These are phyloP conservation scores for Lutjanus erythropterus DNA, from an alignment of 2,113 vertebrate genomes.

Conservation along the genomic window DNA sequence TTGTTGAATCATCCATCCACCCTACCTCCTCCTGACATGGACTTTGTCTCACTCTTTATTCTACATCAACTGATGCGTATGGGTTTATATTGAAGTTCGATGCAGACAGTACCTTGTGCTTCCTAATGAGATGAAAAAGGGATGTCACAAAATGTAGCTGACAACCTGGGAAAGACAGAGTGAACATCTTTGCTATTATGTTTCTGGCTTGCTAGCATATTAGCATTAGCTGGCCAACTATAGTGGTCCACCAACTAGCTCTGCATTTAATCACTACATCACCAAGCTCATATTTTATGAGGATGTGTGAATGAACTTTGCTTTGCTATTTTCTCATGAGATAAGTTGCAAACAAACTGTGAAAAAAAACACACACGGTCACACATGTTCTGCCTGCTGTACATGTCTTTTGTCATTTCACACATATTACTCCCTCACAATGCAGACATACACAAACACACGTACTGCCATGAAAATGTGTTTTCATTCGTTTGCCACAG, in stretches of 20 bases:
- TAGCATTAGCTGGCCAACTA: neutral
- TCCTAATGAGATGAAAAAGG: too few relatives aligned
- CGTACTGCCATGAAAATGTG: slow-evolving; percentile 5
- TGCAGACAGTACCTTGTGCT: too few relatives aligned
- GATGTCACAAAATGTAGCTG: too few relatives aligned
- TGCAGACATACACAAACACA: slow-evolving; percentile 14
- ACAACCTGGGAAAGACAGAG: too few relatives aligned
- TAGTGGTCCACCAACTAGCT: neutral
- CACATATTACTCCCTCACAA: neutral
- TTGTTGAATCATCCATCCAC: too few relatives aligned
- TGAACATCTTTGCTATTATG: too few relatives aligned
- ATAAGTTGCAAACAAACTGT: slow-evolving; percentile 7
- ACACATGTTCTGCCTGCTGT: slow-evolving; percentile 3
- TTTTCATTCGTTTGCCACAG: neutral
- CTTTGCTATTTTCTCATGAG: neutral
- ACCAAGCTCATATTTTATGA: neutral
- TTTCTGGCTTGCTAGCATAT: neutral
- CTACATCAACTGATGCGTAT: too few relatives aligned
- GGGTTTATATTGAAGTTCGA: too few relatives aligned
- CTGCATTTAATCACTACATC: neutral
- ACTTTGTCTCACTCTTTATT: too few relatives aligned
- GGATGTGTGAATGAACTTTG: neutral
- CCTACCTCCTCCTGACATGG: too few relatives aligned
- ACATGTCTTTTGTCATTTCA: slow-evolving; percentile 23
- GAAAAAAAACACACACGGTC: neutral